Conservation (phyloP, 2,888 invertebrate genomes). For the Choreutis nemorana region DNA sequence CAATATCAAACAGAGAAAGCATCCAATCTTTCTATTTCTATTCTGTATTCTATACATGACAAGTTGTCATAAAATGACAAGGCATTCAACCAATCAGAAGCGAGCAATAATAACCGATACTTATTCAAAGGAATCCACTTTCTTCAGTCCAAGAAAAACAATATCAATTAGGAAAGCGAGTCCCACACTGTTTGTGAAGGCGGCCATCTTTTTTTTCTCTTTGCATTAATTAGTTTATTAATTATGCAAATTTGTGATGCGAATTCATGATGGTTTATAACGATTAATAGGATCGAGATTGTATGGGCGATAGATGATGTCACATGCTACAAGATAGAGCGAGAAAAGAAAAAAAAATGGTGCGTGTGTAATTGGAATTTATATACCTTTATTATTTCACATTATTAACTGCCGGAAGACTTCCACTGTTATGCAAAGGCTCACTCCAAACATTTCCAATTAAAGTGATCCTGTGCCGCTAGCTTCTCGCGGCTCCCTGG, state of each 20-base stretch:
- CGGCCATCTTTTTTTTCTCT: constrained; percentile 35
- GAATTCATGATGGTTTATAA: constrained; percentile 52
- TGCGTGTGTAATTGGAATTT: no score
- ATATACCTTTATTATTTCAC: no score
- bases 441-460: no score
- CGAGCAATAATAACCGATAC: constrained; percentile 27
- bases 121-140: constrained; percentile 26
- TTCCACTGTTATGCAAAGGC: no score
- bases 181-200: constrained; percentile 36
- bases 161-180: constrained; percentile 13
- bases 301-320: constrained; percentile 25
- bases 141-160: constrained; percentile 18
- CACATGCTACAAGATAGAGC: no score
- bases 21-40: no score
- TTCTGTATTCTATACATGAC: no score
- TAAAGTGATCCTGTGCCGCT: no score
- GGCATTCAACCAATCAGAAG: constrained; percentile 25
- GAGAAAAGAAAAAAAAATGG: no score
- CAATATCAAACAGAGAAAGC: no score
- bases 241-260: constrained; percentile 59
- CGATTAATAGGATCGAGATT: constrained; percentile 51
- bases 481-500: no score
- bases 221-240: constrained; percentile 56
- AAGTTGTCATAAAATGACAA: constrained; percentile 19
- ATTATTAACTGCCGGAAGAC: no score